Evolutionary conservation across 2,797 vertebrate genomes (phyloP).

Genomic region (Hippopotamyrus pictus): DNA sequence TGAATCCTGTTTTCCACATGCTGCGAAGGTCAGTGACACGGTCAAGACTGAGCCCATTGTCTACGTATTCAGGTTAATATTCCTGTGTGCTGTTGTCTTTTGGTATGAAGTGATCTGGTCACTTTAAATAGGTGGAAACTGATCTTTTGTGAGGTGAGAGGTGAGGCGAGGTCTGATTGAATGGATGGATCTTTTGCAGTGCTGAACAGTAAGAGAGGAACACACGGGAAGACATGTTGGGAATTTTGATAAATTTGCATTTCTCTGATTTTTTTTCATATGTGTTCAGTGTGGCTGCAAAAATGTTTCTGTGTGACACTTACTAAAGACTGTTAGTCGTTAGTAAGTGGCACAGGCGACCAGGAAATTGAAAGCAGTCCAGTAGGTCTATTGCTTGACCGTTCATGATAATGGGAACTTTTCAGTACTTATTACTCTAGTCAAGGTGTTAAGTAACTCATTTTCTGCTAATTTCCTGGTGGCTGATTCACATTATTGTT

Average conservation of each 20-base stretch:
- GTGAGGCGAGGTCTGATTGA: background rate
- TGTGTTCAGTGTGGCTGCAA: background rate
- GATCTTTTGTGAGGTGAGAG: background rate
- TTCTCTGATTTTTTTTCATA: background rate
- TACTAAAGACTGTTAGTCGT: background rate
- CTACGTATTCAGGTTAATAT: background rate
- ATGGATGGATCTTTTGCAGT: background rate
- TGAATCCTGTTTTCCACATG: background rate
- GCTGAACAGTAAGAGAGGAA: background rate
- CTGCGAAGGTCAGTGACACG: background rate
- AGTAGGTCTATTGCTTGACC: background rate
- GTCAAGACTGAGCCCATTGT: background rate
- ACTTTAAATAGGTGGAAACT: background rate
- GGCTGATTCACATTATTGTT: background rate
- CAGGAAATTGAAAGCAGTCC: background rate
- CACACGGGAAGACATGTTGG: background rate
- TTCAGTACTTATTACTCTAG: background rate
- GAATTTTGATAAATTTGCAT: background rate
- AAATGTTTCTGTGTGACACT: background rate
- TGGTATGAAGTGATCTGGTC: background rate
- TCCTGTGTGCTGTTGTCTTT: background rate
- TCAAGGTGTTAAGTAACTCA: background rate
- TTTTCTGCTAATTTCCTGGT: background rate
- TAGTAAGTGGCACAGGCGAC: background rate
- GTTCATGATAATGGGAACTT: background rate